These are phyloP conservation scores for Blastobasis adustella DNA, from an alignment of 2,888 invertebrate species.

Conservation along the genomic window DNA sequence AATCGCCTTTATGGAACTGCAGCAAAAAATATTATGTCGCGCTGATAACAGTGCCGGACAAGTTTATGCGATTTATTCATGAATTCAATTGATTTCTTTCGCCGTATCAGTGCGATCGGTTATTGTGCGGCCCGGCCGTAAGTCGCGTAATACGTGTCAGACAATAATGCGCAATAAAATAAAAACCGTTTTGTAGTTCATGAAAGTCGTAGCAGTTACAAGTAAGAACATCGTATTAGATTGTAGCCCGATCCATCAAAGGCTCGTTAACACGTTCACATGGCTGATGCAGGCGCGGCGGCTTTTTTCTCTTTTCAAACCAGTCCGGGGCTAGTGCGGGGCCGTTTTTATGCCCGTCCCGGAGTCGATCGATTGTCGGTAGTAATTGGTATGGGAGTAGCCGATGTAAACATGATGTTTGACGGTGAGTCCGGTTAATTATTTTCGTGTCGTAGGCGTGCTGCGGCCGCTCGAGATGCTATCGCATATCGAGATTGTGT, in stretches of 20 bases:
- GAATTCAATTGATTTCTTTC: slow-evolving; percentile 64
- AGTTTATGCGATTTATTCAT: slow-evolving; percentile 65
- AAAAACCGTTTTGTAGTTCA: slow-evolving; percentile 27
- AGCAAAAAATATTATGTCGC: slow-evolving; percentile 60
- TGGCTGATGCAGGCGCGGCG: slow-evolving; percentile 20
- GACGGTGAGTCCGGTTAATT: slow-evolving; percentile 65
- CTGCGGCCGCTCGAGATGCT: slow-evolving; percentile 44
- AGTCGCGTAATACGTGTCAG: slow-evolving; percentile 31
- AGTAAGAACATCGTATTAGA: slow-evolving; percentile 44
- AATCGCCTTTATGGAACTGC: slow-evolving; percentile 37
- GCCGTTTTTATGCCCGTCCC: slow-evolving; percentile 45
- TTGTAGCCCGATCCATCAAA: slow-evolving; percentile 62
- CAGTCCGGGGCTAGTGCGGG: slow-evolving; percentile 43
- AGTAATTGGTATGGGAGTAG: slow-evolving; percentile 72
- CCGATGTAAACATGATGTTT: slow-evolving; percentile 68
- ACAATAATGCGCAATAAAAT: slow-evolving; percentile 34
- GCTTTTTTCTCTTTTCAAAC: slow-evolving; percentile 38
- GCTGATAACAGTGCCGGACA: slow-evolving; percentile 47
- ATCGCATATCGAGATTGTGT: slow-evolving; percentile 52
- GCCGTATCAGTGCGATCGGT: slow-evolving; percentile 42
- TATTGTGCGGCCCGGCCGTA: slow-evolving; percentile 25
- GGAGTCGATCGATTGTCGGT: slow-evolving; percentile 56
- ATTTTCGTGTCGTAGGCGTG: slow-evolving; percentile 70
- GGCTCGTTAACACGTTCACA: slow-evolving; percentile 64
- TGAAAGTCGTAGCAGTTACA: slow-evolving; percentile 36